phyloP scores from a whole-genome alignment of 2,888 invertebrate genomes.

The Trichopria drosophilae region DNA sequence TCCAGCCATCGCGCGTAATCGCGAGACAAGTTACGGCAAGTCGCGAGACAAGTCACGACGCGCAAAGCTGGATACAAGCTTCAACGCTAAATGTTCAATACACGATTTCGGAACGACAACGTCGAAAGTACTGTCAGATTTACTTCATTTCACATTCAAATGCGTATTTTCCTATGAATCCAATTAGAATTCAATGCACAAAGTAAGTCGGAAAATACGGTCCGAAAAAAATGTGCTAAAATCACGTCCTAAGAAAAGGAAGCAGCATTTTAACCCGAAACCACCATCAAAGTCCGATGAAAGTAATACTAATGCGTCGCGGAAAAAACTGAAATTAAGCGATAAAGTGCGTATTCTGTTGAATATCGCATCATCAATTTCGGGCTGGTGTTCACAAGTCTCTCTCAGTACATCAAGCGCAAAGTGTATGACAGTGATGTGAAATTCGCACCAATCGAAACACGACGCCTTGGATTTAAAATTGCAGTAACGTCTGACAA shows the following conservation, averaged over 20 bases:
- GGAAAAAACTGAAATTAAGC: not conserved
- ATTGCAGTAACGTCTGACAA: constrained; percentile 15
- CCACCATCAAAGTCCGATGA: constrained; percentile 20
- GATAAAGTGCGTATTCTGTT: constrained; percentile 3
- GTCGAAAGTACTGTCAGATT: no score
- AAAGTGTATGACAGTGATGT: constrained; percentile 14
- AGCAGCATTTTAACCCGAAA: constrained; percentile 15
- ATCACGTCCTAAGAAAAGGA: constrained; percentile 1
- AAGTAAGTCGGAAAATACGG: constrained; percentile 5
- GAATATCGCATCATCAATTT: no score
- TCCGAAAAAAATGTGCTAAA: not conserved
- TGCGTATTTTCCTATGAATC: no score
- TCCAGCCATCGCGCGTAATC: no score
- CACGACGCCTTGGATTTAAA: constrained; percentile 27
- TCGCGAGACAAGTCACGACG: no score
- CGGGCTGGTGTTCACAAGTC: constrained; percentile 12
- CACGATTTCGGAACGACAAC: no score
- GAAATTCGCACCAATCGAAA: not conserved
- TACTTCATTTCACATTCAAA: no score
- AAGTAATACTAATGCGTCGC: not conserved
- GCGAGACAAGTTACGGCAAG: no score
- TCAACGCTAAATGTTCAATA: no score
- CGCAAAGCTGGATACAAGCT: no score
- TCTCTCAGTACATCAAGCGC: constrained; percentile 15
- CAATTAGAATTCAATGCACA: no score